Base-by-base conservation (phyloP, 2,113 vertebrate species). In the Caranx ignobilis region DNA sequence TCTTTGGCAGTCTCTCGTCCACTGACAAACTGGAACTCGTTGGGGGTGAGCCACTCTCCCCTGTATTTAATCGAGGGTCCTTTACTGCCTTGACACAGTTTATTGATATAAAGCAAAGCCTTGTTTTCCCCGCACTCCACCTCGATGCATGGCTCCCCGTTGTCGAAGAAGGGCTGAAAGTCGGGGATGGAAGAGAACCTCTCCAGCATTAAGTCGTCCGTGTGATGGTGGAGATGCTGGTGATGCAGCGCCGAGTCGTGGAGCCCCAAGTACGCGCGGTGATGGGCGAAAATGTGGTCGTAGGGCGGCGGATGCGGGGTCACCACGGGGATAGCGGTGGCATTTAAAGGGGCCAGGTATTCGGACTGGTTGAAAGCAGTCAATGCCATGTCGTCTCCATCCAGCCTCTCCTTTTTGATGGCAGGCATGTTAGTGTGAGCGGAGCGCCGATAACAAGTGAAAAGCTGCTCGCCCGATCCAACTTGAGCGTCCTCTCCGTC, bases 1-100 rank as follows among this genome's bases (percentile, higher is more conserved):
- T 99, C 98, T 93, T 99, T 99, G 89, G 98, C 98, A 5, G 97
- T 98, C 94, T 99, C 98, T n/a, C 98, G 94, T 94, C 97, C 98
- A 94, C 97, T 99, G 91, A 99, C 97, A 84, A 99, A 99, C 95
- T 99, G 98, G 94, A 99, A 99, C 94, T 99, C 98, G 89, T 99
- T 99, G 67, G 98, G 98, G 72, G 97, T 99, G 75, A 99, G 97
- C 98, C 98, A 99, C 95, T 99, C 97, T 65, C 96, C 97, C 88
- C 97, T 92, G 95, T 99, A 97, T 86, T 98, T 97, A 94, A 99
- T 98, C 34, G 98, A 99, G 65, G 98, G 97, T 87, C 98, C 98
- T 45, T 99, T 99, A 91, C 98, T 99, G 74, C 98, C 98, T 85
- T 99, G 98, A 93, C 98, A 99, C 91, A 99, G 95, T 94, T 98